Percentiles rank a stretch among this genome's conserved stretches.
These are phyloP conservation scores for Heptranchias perlo DNA, from an alignment of 2,113 vertebrate genomes.

Conservation along the genomic window DNA sequence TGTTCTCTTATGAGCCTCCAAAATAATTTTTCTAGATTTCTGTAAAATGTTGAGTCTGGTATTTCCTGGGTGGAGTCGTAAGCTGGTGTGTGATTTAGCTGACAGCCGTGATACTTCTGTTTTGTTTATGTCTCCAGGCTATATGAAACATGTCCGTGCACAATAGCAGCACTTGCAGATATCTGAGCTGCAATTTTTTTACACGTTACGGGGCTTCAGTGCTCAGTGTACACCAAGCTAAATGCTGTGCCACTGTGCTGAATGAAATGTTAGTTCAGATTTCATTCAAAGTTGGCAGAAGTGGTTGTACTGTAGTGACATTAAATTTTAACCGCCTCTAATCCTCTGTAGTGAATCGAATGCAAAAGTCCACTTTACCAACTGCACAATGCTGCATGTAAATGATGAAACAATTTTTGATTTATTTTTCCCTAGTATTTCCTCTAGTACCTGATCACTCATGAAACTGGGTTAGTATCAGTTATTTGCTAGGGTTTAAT, in stretches of 20 bases:
- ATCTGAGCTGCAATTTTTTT: neutral
- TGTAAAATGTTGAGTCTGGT: neutral
- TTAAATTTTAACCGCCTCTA: neutral
- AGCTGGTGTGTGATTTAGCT: constrained; percentile 5
- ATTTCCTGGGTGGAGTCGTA: neutral
- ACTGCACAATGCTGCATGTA: neutral
- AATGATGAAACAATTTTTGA: neutral
- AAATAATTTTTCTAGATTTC: neutral
- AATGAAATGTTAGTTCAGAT: neutral
- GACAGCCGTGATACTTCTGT: constrained; percentile 3
- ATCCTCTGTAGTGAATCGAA: neutral
- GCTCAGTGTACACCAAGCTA: neutral
- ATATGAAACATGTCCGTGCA: neutral
- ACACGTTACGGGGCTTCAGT: neutral
- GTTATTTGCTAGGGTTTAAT: neutral
- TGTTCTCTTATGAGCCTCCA: neutral
- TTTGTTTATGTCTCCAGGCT: neutral
- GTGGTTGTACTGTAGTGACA: neutral
- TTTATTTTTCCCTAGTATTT: too few species aligned
- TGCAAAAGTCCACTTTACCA: neutral
- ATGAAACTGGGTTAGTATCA: neutral
- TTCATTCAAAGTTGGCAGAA: neutral
- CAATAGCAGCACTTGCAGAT: neutral
- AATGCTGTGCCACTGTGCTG: neutral
- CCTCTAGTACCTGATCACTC: neutral